phyloP scores from a whole-genome alignment of 2,888 invertebrate species.

The Lithosia quadra region DNA sequence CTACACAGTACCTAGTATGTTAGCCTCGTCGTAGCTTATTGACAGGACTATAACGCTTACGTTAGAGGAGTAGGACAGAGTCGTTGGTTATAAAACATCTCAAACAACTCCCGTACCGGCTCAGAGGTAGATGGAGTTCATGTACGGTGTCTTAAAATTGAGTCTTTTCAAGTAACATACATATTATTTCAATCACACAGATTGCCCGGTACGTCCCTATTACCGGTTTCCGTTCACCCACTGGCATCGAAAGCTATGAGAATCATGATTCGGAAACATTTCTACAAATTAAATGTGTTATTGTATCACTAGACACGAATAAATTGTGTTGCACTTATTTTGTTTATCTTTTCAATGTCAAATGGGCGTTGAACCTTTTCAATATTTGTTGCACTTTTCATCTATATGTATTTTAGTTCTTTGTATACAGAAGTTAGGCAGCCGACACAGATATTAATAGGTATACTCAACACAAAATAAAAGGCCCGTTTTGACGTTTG shows the following conservation, averaged over 20 bases:
- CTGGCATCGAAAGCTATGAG: not conserved
- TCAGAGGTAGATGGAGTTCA: too few species aligned
- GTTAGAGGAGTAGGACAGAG: not conserved
- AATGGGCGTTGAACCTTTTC: conserved; percentile 61
- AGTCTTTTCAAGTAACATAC: too few species aligned
- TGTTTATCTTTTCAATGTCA: conserved; percentile 63
- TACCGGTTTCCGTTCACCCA: not conserved
- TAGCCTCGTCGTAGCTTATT: not conserved
- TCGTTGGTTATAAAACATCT: too few species aligned
- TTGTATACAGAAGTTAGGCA: conserved; percentile 21
- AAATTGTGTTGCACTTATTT: conserved; percentile 35
- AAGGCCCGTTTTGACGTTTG: too few species aligned
- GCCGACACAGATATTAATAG: not conserved
- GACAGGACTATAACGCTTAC: not conserved
- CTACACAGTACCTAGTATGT: not conserved
- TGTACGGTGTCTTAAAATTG: too few species aligned
- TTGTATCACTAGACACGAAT: conserved; percentile 39
- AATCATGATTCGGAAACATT: conserved; percentile 29
- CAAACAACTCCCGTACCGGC: too few species aligned
- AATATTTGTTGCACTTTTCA: conserved; percentile 59
- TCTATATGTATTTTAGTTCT: conserved; percentile 46
- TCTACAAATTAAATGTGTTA: conserved; percentile 28
- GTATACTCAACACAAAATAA: too few species aligned
- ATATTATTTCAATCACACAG: too few species aligned
- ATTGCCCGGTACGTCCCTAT: not conserved